A percentile compares a stretch with the other conserved stretches of the same genome.
Evolutionary conservation across 2,888 invertebrate species (phyloP).

Genomic region (Xestobium rufovillosum): DNA sequence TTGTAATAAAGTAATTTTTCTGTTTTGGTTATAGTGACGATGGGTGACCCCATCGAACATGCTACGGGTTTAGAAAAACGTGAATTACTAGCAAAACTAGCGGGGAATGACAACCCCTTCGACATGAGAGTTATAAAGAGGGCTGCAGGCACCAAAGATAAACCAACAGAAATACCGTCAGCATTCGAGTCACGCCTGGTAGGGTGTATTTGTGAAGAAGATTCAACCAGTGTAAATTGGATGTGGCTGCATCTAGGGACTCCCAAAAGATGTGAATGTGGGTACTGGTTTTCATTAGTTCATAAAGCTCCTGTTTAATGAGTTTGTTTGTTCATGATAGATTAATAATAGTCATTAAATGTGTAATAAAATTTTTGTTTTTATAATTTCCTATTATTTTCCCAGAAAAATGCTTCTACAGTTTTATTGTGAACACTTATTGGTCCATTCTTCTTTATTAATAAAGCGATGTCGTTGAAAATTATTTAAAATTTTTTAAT

Average conservation of each 20-base stretch:
- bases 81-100: conserved; percentile 76
- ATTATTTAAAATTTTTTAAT: too few species aligned
- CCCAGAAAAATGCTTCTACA: too few species aligned
- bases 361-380: too few species aligned
- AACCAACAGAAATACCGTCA: conserved; percentile 86
- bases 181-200: conserved; percentile 83
- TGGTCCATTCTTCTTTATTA: too few species aligned
- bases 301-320: conserved; percentile 67
- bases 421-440: too few species aligned
- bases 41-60: conserved; percentile 86
- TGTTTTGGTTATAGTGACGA: conserved; percentile 47
- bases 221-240: conserved; percentile 83
- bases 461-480: too few species aligned
- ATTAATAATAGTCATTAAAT: too few species aligned
- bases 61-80: conserved; percentile 89
- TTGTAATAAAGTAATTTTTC: not conserved
- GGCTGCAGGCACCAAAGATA: conserved; percentile 69
- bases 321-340: too few species aligned
- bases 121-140: conserved; percentile 77
- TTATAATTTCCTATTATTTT: too few species aligned
- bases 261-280: conserved; percentile 90
- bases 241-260: conserved; percentile 91
- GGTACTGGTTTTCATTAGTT: conserved; percentile 91
- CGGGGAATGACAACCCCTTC: conserved; percentile 84
- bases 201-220: conserved; percentile 96